Evolutionary conservation across 1,140 invertebrate genomes (phyloP).

Genomic region (Venustaconcha ellipsiformis): DNA sequence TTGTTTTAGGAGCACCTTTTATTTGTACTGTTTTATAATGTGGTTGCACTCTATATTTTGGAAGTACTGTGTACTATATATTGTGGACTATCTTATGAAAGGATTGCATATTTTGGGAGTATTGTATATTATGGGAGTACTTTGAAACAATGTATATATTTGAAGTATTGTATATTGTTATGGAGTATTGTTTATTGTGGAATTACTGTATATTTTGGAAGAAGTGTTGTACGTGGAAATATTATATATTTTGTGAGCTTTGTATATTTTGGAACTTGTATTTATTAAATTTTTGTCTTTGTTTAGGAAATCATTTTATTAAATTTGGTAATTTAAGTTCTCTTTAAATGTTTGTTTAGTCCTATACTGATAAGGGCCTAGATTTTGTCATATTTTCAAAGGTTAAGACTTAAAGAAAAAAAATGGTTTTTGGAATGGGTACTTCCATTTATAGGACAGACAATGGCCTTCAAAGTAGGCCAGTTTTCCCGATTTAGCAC

Average conservation of each 20-base stretch:
- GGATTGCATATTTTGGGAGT: not conserved
- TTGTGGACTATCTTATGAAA: not conserved
- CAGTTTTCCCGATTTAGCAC: too few relatives aligned
- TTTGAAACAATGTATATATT: not conserved
- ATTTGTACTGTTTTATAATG: not conserved
- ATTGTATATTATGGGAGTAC: not conserved
- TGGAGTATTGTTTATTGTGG: not conserved
- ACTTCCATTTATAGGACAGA: too few relatives aligned
- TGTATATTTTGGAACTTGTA: not conserved
- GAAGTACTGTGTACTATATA: not conserved
- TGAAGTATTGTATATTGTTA: conserved; percentile 26
- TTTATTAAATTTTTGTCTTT: not conserved
- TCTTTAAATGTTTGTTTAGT: too few relatives aligned
- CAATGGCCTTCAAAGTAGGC: too few relatives aligned
- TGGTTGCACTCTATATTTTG: conserved; percentile 31
- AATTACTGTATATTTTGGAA: not conserved
- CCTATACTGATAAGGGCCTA: too few relatives aligned
- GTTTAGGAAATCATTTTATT: not conserved
- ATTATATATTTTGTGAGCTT: not conserved
- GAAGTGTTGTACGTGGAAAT: not conserved
- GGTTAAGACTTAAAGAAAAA: too few relatives aligned
- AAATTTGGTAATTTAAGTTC: too few relatives aligned
- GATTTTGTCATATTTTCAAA: too few relatives aligned
- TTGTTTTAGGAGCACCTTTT: not conserved
- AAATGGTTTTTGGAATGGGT: too few relatives aligned